Evolutionary conservation across 2,888 invertebrate genomes (phyloP), one percentile per base, ranked within the genome.

Genomic region (Eucera pruinosa): DNA sequence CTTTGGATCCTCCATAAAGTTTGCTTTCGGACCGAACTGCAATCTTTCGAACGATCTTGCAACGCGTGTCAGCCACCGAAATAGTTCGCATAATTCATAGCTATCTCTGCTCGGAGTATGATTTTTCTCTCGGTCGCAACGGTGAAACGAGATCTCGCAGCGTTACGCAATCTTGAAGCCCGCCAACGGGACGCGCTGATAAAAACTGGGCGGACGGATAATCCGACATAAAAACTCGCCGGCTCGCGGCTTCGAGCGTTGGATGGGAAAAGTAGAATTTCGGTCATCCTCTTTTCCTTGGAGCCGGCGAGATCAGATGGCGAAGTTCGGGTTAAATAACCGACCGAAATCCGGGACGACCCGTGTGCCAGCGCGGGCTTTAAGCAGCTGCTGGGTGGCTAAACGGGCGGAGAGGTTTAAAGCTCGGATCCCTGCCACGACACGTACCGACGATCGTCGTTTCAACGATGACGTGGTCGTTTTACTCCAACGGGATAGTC

Each of bases 371-470:
- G 23, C 11, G 6, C 47, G n/a, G 47, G 65, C 43, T 72, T 45
- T 43, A 36, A 72, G 54, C 57, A 45, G 45, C 20, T 36, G 52
- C 33, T 27, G 15, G 9, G 41, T 23, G 50, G 41, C 64, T 39
- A 25, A 30, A 55, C 20, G 54, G 11, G 65, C n/a, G 9, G 20
- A 30, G 50, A 43, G 61, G 55, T 68, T 74, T 70, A 62, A 74
- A 62, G 52, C 43, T 45, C 45, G 48, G 3, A 36, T 57, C 78
- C 74, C 82, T 86, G 86, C 85, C 68, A 57, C 64, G 81, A 78
- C 89, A 89, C 87, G 88, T 88, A 80, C 81, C 57, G 60, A 80
- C 83, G 79, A 78, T 82, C 72, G 76, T 74, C 61, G 78, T 69
- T 75, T 67, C 65, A n/a, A 60, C 54, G 45, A 36, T 54, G 54